These are phyloP conservation scores for Myotis myotis DNA, from an alignment of 2,797 vertebrate species.

Conservation along the genomic window DNA sequence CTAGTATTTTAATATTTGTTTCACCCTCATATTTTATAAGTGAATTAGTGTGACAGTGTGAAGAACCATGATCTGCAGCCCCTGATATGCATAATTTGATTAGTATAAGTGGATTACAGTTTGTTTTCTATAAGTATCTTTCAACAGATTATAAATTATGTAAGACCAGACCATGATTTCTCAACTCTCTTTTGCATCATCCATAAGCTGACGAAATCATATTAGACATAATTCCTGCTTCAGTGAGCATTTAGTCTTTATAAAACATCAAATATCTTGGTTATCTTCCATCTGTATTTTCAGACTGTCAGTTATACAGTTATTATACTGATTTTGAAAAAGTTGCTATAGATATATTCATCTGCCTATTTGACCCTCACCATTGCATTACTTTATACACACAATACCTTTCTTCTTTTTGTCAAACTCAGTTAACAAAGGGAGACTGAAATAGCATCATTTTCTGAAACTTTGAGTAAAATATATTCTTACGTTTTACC, in stretches of 20 bases:
- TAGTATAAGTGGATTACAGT: neutral
- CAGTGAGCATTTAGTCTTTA: conserved; percentile 1
- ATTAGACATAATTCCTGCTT: neutral
- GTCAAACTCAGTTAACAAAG: neutral
- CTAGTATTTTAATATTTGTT: neutral
- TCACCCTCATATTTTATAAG: neutral
- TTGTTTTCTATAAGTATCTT: conserved; percentile 20
- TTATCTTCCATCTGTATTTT: neutral
- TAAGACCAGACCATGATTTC: neutral
- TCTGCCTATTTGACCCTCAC: neutral
- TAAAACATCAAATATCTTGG: neutral
- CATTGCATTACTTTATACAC: neutral
- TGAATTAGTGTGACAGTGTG: neutral
- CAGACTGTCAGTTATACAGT: neutral
- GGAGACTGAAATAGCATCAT: neutral
- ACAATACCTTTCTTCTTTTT: neutral
- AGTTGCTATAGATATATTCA: neutral
- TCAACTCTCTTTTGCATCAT: neutral
- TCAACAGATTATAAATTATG: neutral
- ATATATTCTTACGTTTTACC: neutral
- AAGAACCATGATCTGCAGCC: neutral
- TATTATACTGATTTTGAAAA: neutral
- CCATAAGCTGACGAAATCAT: neutral
- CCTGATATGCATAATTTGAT: neutral
- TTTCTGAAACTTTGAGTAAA: neutral